Percentiles rank a stretch among this genome's conserved stretches.
These are phyloP conservation scores for Stigmatopora nigra DNA, from an alignment of 2,113 vertebrate species.

Conservation along the genomic window DNA sequence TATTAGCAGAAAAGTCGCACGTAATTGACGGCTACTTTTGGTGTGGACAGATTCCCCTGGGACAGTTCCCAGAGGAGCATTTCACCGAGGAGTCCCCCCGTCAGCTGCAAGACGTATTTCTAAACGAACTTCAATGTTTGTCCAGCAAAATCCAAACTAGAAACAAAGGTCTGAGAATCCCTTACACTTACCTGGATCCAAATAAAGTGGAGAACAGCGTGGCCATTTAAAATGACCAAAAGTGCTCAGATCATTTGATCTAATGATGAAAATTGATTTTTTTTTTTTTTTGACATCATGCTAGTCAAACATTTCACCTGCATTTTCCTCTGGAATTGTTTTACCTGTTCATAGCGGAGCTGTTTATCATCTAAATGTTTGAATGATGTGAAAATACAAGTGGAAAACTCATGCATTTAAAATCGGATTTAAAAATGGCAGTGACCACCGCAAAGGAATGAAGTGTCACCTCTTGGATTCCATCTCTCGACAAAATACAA, in stretches of 20 bases:
- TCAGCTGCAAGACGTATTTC: slow-evolving; percentile 15
- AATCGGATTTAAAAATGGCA: too few relatives aligned
- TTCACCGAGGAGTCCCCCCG: slow-evolving; percentile 23
- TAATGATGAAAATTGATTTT: too few relatives aligned
- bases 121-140: slow-evolving; percentile 17
- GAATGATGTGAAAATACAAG: too few relatives aligned
- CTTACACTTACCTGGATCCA: slow-evolving; percentile 30
- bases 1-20: background rate
- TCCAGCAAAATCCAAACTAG: slow-evolving; percentile 14
- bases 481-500: too few relatives aligned
- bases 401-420: too few relatives aligned
- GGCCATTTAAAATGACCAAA: slow-evolving; percentile 14
- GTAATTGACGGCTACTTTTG: background rate
- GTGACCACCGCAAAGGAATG: too few relatives aligned
- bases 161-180: slow-evolving; percentile 16
- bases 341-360: too few relatives aligned
- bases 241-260: background rate
- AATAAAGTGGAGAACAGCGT: slow-evolving; percentile 29
- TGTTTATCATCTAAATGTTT: too few relatives aligned
- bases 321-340: too few relatives aligned
- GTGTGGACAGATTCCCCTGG: slow-evolving; percentile 18
- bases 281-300: too few relatives aligned
- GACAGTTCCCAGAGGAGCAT: slow-evolving; percentile 16
- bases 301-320: too few relatives aligned
- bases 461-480: too few relatives aligned